Evolutionary conservation across 2,888 invertebrate genomes (phyloP), one percentile per base, ranked within the genome.

Genomic region (Macroteleia sp.): DNA sequence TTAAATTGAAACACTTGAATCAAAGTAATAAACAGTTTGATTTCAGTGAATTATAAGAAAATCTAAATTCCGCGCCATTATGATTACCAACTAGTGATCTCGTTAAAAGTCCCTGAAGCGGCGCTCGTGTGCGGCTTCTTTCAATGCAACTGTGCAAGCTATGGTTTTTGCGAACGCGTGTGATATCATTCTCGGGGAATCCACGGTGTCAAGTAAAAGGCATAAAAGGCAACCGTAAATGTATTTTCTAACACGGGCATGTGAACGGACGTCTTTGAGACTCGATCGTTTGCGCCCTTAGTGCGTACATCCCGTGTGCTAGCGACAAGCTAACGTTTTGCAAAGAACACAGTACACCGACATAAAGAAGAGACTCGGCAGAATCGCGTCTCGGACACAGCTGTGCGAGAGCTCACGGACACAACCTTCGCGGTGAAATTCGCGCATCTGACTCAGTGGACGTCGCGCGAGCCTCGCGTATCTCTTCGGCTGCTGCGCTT

Each of bases 171-270:
- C 10, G 48, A 48, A 30, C 59, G 50, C 52, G 44, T 59, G 19
- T 59, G 39, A 36, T 19, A 61, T 20, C n/a, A 70, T 61, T 70
- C 50, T 59, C 42, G 61, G 52, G 44, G 30, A 52, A 59, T 69
- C 42, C 42, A 70, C 59, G 74, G 59, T 75, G 67, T 54, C 67
- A 67, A 75, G 75, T 62, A 62, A 69, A 62, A 69, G 62, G 74
- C 64, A 64, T 57, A 57, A 57, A 73, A 73, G 75, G 66, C 56
- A 62, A 62, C 62, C 62, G 42, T 62, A 76, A 76, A 69, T 76
- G 75, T 42, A 62, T 84, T 84, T 85, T 82, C 81, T 81, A 82
- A 84, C 84, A 78, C 85, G 76, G 82, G 83, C 83, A 83, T 86
- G 83, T 83, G 83, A 87, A 85, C 83, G 80, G 80, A 85, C 80